These are phyloP conservation scores for Tetramorium alpestre DNA, from an alignment of 1,140 invertebrate genomes.

Conservation along the genomic window DNA sequence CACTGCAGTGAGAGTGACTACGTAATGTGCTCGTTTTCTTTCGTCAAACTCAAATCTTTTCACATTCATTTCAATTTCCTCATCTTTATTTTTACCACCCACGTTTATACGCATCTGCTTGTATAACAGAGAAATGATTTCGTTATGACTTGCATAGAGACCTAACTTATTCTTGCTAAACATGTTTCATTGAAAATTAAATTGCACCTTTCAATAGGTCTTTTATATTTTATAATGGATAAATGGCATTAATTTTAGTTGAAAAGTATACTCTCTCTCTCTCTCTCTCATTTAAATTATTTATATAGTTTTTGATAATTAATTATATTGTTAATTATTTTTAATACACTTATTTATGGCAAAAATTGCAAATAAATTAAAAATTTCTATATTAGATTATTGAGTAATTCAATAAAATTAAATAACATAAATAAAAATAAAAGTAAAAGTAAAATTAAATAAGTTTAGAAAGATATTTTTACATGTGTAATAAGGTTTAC, in stretches of 20 bases:
- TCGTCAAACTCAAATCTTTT: slow-evolving; percentile 25
- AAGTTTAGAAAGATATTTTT: no score
- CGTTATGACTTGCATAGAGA: neutral
- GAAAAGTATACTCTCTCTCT: neutral
- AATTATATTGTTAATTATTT: slow-evolving; percentile 13
- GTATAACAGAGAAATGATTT: neutral
- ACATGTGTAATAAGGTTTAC: neutral
- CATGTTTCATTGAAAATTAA: neutral
- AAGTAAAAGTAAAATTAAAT: neutral
- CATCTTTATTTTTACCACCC: neutral
- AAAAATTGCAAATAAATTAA: neutral
- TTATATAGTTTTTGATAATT: neutral
- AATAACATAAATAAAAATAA: neutral
- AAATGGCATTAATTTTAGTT: neutral
- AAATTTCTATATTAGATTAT: neutral
- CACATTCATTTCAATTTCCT: slow-evolving; percentile 29
- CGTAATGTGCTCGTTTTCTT: slow-evolving; percentile 36
- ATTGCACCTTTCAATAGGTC: neutral
- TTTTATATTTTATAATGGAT: neutral
- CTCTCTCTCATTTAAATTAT: neutral
- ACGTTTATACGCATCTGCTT: neutral
- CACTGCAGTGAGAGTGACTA: slow-evolving; percentile 25
- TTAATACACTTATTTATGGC: neutral
- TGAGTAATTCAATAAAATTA: slow-evolving; percentile 4
- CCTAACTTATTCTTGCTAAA: neutral